A percentile compares a stretch with the other conserved stretches of the same genome.
Evolutionary conservation across 2,888 invertebrate genomes (phyloP).

Genomic region (Muschampia plurimacula): DNA sequence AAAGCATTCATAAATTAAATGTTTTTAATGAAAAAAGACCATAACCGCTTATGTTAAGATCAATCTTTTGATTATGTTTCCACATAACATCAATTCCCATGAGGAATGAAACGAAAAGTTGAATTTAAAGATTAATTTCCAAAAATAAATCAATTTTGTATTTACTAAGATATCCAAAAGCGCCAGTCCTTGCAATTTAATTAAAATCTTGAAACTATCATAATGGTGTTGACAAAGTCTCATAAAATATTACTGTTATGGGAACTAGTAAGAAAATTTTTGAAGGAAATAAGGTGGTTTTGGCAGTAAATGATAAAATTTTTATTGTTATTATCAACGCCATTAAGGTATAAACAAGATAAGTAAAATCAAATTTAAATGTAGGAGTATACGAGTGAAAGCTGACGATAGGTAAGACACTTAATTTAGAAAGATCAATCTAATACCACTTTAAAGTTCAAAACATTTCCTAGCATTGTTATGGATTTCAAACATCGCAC

Average conservation of each 20-base stretch:
- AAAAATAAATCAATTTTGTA: conserved; percentile 53
- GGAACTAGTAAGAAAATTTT: background rate
- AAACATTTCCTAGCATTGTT: conserved; percentile 23
- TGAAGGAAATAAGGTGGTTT: background rate
- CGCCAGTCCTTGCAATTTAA: conserved; percentile 75
- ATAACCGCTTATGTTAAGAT: conserved; percentile 75
- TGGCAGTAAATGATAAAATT: background rate
- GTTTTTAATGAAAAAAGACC: conserved; percentile 75
- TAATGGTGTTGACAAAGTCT: conserved; percentile 26
- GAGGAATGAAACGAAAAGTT: conserved; percentile 85
- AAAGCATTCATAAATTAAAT: conserved; percentile 40
- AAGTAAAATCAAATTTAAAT: conserved; percentile 33
- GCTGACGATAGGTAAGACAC: conserved; percentile 21
- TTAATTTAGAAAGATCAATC: background rate
- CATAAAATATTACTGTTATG: conserved; percentile 2
- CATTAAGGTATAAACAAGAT: conserved; percentile 23
- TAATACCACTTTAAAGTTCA: background rate
- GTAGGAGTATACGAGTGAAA: conserved; percentile 33
- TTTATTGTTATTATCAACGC: conserved; percentile 8
- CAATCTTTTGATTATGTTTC: conserved; percentile 69
- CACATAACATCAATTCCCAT: conserved; percentile 78
- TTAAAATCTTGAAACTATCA: conserved; percentile 50
- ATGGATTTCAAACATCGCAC: conserved; percentile 38
- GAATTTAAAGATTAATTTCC: conserved; percentile 54
- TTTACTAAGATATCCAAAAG: conserved; percentile 80